Conservation (phyloP, 2,113 vertebrate species). For the Progne subis region DNA sequence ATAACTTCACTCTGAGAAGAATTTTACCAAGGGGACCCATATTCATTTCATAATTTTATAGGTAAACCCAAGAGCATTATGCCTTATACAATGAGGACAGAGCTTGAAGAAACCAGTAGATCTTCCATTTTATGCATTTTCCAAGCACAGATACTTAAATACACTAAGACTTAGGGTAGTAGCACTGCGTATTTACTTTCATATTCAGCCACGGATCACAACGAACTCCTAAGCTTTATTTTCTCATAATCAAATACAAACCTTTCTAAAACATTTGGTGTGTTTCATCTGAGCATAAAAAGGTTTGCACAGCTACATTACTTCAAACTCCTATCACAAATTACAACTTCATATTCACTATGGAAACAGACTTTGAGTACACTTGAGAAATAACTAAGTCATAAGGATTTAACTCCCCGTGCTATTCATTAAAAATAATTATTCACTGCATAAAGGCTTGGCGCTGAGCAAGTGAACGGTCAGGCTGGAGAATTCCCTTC, state of each 20-base stretch:
- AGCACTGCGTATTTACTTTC: not conserved
- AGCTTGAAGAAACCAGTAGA: not conserved
- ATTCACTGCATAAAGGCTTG: not conserved
- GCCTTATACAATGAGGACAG: not conserved
- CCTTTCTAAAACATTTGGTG: not conserved
- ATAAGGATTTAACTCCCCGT: not conserved
- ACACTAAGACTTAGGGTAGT: not conserved
- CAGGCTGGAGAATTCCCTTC: slow-evolving; percentile 24
- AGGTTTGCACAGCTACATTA: not conserved
- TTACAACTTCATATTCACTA: not conserved
- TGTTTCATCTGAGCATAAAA: not conserved
- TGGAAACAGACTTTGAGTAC: slow-evolving; percentile 38
- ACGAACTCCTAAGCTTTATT: not conserved
- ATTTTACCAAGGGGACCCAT: not conserved
- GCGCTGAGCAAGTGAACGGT: not conserved
- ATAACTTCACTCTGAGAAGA: not conserved
- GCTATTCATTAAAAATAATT: slow-evolving; percentile 58
- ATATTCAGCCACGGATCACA: not conserved
- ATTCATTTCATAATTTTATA: not conserved
- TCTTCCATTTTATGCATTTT: not conserved
- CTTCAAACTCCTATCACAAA: not conserved
- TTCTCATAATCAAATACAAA: not conserved
- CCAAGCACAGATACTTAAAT: not conserved
- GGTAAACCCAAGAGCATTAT: not conserved
- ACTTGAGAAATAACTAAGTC: slow-evolving; percentile 56